These are phyloP conservation scores for Drosophila albomicans DNA, from an alignment of 1,140 invertebrate genomes.

Conservation along the genomic window DNA sequence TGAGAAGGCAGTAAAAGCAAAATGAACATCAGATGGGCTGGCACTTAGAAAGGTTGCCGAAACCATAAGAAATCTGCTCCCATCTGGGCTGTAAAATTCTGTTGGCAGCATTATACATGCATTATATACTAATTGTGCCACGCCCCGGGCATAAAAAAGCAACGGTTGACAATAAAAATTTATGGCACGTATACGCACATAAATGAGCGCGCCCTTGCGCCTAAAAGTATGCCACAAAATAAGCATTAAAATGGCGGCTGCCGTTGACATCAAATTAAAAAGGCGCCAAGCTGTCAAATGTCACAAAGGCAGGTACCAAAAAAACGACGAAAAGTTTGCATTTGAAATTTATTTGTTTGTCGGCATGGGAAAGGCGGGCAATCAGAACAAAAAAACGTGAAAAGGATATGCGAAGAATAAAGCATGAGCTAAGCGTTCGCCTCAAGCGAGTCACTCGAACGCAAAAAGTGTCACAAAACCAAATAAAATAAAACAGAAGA, in stretches of 20 bases:
- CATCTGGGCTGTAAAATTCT: slow-evolving; percentile 24
- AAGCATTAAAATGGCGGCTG: slow-evolving; percentile 57
- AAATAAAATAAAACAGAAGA: slow-evolving; percentile 27
- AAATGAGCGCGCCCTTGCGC: slow-evolving; percentile 47
- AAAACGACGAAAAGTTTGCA: slow-evolving; percentile 37
- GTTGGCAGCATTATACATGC: slow-evolving; percentile 34
- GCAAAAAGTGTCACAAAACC: slow-evolving; percentile 57
- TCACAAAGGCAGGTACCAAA: slow-evolving; percentile 48
- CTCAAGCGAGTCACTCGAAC: slow-evolving; percentile 42
- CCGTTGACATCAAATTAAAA: slow-evolving; percentile 68
- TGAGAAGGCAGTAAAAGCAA: slow-evolving; percentile 19
- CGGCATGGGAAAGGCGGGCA: slow-evolving; percentile 16
- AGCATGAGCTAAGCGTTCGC: slow-evolving; percentile 24
- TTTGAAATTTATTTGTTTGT: slow-evolving; percentile 52
- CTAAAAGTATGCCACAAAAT: slow-evolving; percentile 69
- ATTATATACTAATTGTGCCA: slow-evolving; percentile 69
- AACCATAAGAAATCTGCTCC: slow-evolving; percentile 41
- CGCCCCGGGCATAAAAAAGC: slow-evolving; percentile 57
- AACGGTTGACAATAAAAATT: slow-evolving; percentile 64
- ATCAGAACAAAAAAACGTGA: slow-evolving; percentile 43
- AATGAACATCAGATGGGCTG: not conserved
- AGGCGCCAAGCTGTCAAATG: slow-evolving; percentile 79
- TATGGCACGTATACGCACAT: slow-evolving; percentile 57
- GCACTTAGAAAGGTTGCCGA: slow-evolving; percentile 46
- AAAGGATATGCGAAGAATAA: slow-evolving; percentile 54